Evolutionary conservation across 2,113 vertebrate genomes (phyloP).

Genomic region (Micromys minutus): DNA sequence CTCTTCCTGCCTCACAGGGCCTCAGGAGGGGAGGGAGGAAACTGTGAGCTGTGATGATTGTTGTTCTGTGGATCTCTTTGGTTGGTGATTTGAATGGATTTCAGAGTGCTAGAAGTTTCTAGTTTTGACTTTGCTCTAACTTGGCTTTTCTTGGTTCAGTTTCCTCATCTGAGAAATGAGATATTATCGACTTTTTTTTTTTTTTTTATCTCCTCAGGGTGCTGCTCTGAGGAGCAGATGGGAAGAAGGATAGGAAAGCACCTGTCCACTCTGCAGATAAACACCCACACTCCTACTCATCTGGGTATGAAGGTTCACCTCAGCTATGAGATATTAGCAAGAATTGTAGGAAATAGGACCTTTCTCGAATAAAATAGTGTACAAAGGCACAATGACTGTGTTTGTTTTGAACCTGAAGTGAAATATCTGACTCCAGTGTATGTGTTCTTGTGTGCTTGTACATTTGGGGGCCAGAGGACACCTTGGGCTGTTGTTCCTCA

Average conservation of each 20-base stretch:
- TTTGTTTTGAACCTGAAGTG: constrained; percentile 17
- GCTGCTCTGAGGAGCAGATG: background rate
- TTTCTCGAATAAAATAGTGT: background rate
- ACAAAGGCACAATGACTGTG: background rate
- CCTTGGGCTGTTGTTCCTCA: background rate
- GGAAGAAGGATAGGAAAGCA: background rate
- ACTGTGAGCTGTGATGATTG: background rate
- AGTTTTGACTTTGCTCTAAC: background rate
- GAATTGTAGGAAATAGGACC: constrained; percentile 42
- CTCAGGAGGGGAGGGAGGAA: constrained; percentile 30
- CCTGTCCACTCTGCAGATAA: background rate
- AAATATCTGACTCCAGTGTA: background rate
- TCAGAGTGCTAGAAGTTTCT: background rate
- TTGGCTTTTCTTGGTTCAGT: constrained; percentile 18
- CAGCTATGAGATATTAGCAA: background rate
- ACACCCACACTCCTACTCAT: background rate
- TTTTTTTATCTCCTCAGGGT: background rate
- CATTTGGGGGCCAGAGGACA: background rate
- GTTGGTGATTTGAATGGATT: background rate
- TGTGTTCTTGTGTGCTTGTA: no score
- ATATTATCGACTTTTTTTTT: background rate
- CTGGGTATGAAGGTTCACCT: constrained; percentile 6
- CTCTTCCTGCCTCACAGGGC: constrained; percentile 47
- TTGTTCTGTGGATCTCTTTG: constrained; percentile 29
- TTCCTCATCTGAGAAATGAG: constrained; percentile 57